Percentiles rank a stretch among this genome's conserved stretches.
Evolutionary conservation across 1,140 invertebrate genomes (phyloP).

Genomic region (Leptonema lineaticorne): DNA sequence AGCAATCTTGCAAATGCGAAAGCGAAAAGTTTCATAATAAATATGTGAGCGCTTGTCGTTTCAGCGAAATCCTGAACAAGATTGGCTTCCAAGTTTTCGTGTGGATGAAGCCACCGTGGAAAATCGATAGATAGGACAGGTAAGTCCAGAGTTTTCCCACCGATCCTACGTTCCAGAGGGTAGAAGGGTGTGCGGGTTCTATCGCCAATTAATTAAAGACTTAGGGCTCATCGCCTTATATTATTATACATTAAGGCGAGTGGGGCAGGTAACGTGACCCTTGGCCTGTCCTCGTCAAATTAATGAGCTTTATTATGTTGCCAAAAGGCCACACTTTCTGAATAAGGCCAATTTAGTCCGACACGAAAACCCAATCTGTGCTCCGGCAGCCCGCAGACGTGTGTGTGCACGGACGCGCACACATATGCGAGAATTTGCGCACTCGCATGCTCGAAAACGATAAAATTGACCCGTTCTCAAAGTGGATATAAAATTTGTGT

Average conservation of each 20-base stretch:
- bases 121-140: no score
- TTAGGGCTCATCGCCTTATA: background rate
- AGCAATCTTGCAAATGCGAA: no score
- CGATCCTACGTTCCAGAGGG: no score
- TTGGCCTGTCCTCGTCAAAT: background rate
- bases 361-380: background rate
- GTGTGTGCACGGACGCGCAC: background rate
- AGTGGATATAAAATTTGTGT: no score
- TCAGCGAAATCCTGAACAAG: no score
- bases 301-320: background rate
- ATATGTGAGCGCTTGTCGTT: no score
- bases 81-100: background rate
- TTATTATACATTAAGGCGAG: background rate
- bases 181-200: background rate
- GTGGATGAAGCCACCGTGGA: background rate
- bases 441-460: no score
- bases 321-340: background rate
- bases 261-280: background rate
- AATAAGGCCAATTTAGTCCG: background rate
- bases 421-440: no score
- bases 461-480: background rate
- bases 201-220: conserved; percentile 19
- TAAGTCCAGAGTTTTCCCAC: no score
- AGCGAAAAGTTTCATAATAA: no score
- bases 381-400: background rate